Evolutionary conservation across 2,888 invertebrate species (phyloP), one percentile per base, ranked within the genome.

Genomic region (Hydropsyche betteni): DNA sequence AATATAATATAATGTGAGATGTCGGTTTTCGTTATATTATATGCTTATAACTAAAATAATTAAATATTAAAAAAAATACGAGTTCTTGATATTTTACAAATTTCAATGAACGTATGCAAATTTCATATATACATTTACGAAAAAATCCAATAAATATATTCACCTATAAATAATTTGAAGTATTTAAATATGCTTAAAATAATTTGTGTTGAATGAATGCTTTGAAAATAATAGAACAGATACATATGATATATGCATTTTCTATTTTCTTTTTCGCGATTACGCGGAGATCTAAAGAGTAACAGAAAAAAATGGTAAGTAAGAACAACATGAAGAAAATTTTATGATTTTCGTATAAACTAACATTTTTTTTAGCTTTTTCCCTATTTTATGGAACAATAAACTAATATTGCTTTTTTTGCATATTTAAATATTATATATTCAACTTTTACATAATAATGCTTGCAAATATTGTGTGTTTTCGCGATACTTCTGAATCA

Each of bases 241-340:
- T 74, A 74, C 72, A 77, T 53, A 64, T 61, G 72, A 76, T 77
- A 76, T 75, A 79, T 79, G 69, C 64, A 74, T 79, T 74, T 74
- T 74, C 68, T 75, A 74, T 74, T 78, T 76, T 78, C 76, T 78
- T 72, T 77, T 76, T 78, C 79, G 79, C 78, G 77, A 74, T 74
- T 75, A 51, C 78, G 79, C 79, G 75, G 79, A 79, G 79, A 72
- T 58, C 44, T 74, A 76, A 79, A 74, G 75, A 79, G 64, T 69
- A 68, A 74, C 68, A 74, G 36, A 75, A 36, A 70, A 24, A 52
- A 64, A 38, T 78, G 79, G 79, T 79, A 79, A 79, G 79, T 79
- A 77, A 76, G 53, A 72, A 72, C 33, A 53, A 72, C 16, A 58
- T 64, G 24, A 72, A 72, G 52, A 72, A 61, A 72, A 44, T 64